Conservation (phyloP, 92 coral and sea anemone genomes). For the Meandrina meandrites region DNA sequence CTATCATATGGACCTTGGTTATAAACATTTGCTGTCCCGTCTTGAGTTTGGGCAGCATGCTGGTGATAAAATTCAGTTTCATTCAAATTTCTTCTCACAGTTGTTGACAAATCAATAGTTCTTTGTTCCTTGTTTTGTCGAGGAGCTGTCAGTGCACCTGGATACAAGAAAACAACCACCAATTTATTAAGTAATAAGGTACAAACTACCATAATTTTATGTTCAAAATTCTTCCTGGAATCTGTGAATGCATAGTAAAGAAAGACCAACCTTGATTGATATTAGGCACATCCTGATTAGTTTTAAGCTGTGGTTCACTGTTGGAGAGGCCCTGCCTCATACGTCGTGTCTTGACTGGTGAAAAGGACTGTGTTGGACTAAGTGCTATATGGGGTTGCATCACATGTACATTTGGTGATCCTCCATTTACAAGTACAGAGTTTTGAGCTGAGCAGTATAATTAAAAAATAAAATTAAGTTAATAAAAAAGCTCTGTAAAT, state of each 20-base stretch:
- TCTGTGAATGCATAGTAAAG: neutral
- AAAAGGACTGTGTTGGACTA: slow-evolving; percentile 51
- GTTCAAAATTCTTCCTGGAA: neutral
- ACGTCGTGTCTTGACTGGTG: slow-evolving; percentile 90
- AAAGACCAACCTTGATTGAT: slow-evolving; percentile 23
- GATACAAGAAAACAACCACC: neutral
- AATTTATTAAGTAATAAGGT: too few species aligned
- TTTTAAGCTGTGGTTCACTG: slow-evolving; percentile 42
- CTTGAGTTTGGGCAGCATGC: slow-evolving; percentile 3
- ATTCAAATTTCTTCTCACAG: slow-evolving; percentile 30
- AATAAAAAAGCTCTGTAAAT: too few species aligned
- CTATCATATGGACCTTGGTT: slow-evolving; percentile 46
- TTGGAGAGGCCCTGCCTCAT: slow-evolving; percentile 70
- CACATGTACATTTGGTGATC: slow-evolving; percentile 41
- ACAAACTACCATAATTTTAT: neutral
- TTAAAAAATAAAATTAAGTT: neutral
- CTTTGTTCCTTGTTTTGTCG: slow-evolving; percentile 25
- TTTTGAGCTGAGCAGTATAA: slow-evolving; percentile 20
- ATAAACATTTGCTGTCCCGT: neutral
- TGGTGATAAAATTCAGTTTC: slow-evolving; percentile 32
- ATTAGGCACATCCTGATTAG: neutral
- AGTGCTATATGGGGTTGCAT: slow-evolving; percentile 19
- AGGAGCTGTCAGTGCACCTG: slow-evolving; percentile 34
- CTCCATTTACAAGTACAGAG: slow-evolving; percentile 43
- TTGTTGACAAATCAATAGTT: slow-evolving; percentile 35